phyloP scores from a whole-genome alignment of 1,140 invertebrate genomes.

The Cylas formicarius region DNA sequence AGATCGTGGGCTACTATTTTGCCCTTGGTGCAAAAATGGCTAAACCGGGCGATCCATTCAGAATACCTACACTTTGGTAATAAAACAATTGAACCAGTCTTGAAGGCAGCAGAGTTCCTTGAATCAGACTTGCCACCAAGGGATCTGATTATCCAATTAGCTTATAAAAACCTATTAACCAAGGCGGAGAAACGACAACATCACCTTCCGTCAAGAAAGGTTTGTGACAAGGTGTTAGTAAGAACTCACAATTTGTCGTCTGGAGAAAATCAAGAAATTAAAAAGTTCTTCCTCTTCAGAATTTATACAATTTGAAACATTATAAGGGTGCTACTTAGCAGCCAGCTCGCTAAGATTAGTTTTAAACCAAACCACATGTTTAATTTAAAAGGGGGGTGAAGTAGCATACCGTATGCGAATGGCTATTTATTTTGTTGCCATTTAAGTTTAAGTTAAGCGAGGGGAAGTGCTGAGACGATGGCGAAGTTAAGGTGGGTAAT shows the following conservation, averaged over 20 bases:
- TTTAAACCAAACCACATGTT: too few species aligned
- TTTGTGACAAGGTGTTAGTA: constrained; percentile 5
- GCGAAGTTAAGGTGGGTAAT: too few species aligned
- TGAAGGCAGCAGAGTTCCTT: constrained; percentile 1
- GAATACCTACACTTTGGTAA: background rate
- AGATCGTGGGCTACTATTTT: background rate
- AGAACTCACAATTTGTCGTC: constrained; percentile 1
- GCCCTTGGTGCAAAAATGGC: too few species aligned
- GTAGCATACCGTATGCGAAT: too few species aligned
- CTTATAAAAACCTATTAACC: too few species aligned
- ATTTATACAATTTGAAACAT: background rate
- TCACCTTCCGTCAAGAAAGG: background rate
- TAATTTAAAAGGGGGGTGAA: background rate
- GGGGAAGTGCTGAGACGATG: too few species aligned
- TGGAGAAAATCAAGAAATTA: constrained; percentile 9
- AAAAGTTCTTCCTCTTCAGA: constrained; percentile 4
- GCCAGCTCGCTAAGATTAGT: background rate
- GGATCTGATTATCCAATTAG: too few species aligned
- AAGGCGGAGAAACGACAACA: too few species aligned
- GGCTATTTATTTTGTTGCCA: too few species aligned
- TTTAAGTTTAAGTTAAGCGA: too few species aligned
- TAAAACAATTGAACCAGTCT: background rate
- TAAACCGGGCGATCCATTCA: too few species aligned
- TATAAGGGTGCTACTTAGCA: background rate
- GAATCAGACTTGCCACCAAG: background rate